Percentiles rank a stretch among this genome's conserved stretches.
These are phyloP conservation scores for Agapetus fuscipes DNA, from an alignment of 2,888 invertebrate genomes.

Conservation along the genomic window DNA sequence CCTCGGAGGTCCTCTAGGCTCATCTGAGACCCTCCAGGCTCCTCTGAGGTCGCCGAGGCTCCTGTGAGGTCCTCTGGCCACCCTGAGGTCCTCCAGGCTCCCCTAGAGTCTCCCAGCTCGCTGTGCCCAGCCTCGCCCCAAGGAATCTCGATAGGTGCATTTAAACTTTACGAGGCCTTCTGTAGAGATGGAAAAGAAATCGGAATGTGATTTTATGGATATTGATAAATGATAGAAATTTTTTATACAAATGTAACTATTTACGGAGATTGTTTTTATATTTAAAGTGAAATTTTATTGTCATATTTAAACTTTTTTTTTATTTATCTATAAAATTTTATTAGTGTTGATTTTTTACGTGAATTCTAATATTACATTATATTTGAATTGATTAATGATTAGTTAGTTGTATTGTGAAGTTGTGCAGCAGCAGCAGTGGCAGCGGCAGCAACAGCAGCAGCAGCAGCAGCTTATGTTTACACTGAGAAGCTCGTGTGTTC, in stretches of 20 bases:
- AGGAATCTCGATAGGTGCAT: conserved; percentile 52
- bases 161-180: conserved; percentile 50
- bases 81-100: conserved; percentile 25
- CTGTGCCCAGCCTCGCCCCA: conserved; percentile 29
- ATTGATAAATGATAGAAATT: conserved; percentile 51
- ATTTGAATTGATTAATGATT: conserved; percentile 9
- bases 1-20: conserved; percentile 25
- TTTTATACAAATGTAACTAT: conserved; percentile 49
- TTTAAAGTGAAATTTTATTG: conserved; percentile 47
- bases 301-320: conserved; percentile 47
- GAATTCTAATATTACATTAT: conserved; percentile 22
- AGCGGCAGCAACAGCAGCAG: no score
- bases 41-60: conserved; percentile 17
- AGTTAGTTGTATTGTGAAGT: neutral
- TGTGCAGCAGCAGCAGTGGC: neutral
- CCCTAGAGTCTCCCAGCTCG: conserved; percentile 24
- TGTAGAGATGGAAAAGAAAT: conserved; percentile 45
- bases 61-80: conserved; percentile 19
- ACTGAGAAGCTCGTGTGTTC: conserved; percentile 21
- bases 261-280: conserved; percentile 51
- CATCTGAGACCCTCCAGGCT: conserved; percentile 25
- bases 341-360: conserved; percentile 50
- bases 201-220: conserved; percentile 47
- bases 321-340: conserved; percentile 36
- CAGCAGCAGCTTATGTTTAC: conserved; percentile 20